These are phyloP conservation scores for Pyrochroa serraticornis DNA, from an alignment of 2,888 invertebrate species.

Conservation along the genomic window DNA sequence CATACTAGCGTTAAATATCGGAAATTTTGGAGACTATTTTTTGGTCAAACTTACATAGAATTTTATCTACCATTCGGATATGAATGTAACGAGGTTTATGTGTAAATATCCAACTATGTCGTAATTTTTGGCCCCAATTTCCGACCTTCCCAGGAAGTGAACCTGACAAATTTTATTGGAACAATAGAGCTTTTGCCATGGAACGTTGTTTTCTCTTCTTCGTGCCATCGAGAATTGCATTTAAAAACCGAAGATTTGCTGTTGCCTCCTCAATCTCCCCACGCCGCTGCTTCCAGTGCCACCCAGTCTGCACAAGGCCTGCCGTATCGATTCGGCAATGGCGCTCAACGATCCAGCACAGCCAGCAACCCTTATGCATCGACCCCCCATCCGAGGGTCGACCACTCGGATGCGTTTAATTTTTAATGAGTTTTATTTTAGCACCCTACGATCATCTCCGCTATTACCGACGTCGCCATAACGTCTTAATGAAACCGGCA, in stretches of 20 bases:
- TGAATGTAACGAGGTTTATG: too few species aligned
- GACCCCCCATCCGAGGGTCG: slow-evolving; percentile 29
- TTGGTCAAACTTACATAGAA: too few species aligned
- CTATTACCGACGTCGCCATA: slow-evolving; percentile 6
- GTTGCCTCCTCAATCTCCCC: not conserved
- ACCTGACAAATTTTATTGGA: too few species aligned
- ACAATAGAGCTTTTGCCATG: not conserved
- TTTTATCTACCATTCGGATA: too few species aligned
- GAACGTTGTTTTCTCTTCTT: not conserved
- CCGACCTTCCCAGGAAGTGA: too few species aligned
- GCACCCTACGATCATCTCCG: slow-evolving; percentile 30
- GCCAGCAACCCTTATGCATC: slow-evolving; percentile 32
- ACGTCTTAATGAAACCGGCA: too few species aligned
- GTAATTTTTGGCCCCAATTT: too few species aligned
- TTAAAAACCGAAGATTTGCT: not conserved
- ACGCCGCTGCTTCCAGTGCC: slow-evolving; percentile 17
- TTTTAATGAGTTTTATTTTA: slow-evolving; percentile 38
- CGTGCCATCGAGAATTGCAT: not conserved
- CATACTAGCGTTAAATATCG: too few species aligned
- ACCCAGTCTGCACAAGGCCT: slow-evolving; percentile 21
- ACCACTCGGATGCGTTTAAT: slow-evolving; percentile 29
- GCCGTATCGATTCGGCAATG: slow-evolving; percentile 29
- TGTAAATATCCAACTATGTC: too few species aligned
- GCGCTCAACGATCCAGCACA: not conserved
- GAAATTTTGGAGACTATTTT: too few species aligned